A percentile compares a stretch with the other conserved stretches of the same genome.
phyloP scores from a whole-genome alignment of 1,140 invertebrate species.

The Agrypnia vestita region DNA sequence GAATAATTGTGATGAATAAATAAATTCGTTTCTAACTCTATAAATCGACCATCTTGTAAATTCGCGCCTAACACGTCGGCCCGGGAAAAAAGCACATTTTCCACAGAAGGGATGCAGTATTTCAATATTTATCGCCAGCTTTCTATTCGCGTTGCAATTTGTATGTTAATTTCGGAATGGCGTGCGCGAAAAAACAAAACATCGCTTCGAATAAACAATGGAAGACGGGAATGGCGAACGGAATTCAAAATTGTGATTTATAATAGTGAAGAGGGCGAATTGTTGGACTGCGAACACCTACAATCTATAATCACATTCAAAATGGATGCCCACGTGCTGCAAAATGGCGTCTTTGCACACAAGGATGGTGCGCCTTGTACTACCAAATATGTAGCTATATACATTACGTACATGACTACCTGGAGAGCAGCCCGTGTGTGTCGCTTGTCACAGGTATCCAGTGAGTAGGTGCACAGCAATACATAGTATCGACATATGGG shows the following conservation, averaged over 20 bases:
- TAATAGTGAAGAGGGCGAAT: not conserved
- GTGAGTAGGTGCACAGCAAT: too few relatives aligned
- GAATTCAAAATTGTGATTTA: slow-evolving; percentile 39
- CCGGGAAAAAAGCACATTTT: too few relatives aligned
- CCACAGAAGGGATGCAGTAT: slow-evolving; percentile 17
- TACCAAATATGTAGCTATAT: too few relatives aligned
- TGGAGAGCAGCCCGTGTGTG: too few relatives aligned
- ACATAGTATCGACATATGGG: too few relatives aligned
- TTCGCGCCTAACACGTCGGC: too few relatives aligned
- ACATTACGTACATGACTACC: too few relatives aligned
- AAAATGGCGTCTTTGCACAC: slow-evolving; percentile 13
- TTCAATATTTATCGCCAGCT: not conserved
- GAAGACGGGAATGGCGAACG: slow-evolving; percentile 19
- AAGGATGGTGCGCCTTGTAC: too few relatives aligned
- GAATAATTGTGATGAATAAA: too few relatives aligned
- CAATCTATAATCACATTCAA: slow-evolving; percentile 28
- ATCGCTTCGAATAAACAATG: slow-evolving; percentile 22
- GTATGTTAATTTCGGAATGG: slow-evolving; percentile 24
- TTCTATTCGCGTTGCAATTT: slow-evolving; percentile 25
- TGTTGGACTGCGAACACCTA: slow-evolving; percentile 8
- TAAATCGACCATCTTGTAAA: too few relatives aligned
- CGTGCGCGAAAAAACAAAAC: slow-evolving; percentile 29
- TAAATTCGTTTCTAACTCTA: too few relatives aligned
- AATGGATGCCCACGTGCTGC: not conserved
- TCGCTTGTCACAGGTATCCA: too few relatives aligned